Evolutionary conservation across 2,113 vertebrate genomes (phyloP).

Genomic region (Elachura formosa): DNA sequence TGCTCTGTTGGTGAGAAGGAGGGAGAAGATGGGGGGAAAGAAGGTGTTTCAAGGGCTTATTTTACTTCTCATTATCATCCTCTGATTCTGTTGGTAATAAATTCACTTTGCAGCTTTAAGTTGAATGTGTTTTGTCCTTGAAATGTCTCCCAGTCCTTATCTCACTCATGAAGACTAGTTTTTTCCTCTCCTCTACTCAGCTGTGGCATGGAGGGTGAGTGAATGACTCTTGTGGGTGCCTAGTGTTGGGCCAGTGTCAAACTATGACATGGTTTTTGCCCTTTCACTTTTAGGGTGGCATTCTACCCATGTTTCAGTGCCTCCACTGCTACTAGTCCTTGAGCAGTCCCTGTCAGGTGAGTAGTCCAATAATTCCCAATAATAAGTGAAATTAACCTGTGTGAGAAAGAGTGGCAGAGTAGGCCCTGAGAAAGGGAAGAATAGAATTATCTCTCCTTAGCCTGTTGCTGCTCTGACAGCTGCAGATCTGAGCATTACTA

Average conservation of each 20-base stretch:
- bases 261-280: not conserved
- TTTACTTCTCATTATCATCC: not conserved
- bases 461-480: not conserved
- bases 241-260: not conserved
- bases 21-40: too few relatives aligned
- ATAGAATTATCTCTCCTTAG: not conserved
- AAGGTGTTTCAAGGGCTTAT: not conserved
- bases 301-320: not conserved
- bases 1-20: not conserved
- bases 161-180: not conserved
- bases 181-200: not conserved
- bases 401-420: not conserved
- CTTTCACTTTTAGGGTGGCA: accelerated
- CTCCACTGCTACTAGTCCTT: not conserved
- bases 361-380: not conserved
- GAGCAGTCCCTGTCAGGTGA: not conserved
- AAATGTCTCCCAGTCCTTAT: not conserved
- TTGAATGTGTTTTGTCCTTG: not conserved
- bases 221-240: accelerated
- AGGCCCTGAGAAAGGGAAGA: not conserved
- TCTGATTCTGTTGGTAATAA: not conserved
- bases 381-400: not conserved
- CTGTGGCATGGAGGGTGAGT: not conserved
- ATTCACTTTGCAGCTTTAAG: not conserved
- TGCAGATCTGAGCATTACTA: not conserved